These are phyloP conservation scores for Bradypodion pumilum DNA, from an alignment of 2,797 vertebrate genomes.

Conservation along the genomic window DNA sequence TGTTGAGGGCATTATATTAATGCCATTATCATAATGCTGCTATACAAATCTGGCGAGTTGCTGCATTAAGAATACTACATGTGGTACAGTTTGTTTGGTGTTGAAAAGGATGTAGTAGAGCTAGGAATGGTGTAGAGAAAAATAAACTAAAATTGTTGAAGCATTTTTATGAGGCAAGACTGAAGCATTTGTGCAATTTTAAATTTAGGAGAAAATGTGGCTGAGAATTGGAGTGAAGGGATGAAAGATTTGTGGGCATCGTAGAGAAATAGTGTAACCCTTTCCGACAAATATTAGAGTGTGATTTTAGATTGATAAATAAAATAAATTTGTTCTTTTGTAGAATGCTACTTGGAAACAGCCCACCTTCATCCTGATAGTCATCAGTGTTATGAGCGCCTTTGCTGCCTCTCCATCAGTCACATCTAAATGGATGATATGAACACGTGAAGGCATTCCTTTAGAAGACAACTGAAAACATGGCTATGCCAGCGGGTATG, in stretches of 20 bases:
- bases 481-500: no score
- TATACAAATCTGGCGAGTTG: neutral
- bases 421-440: constrained; percentile 61
- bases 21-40: neutral
- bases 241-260: neutral
- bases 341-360: constrained; percentile 66
- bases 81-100: neutral
- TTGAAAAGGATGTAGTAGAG: neutral
- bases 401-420: constrained; percentile 54
- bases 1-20: neutral
- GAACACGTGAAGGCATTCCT: constrained; percentile 50
- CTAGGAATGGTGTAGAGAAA: neutral
- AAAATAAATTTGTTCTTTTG: neutral
- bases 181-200: neutral
- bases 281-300: neutral
- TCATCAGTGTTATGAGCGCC: constrained; percentile 60
- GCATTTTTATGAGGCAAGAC: neutral
- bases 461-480: no score
- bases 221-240: neutral
- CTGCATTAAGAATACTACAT: neutral
- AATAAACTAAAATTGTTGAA: neutral
- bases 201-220: neutral
- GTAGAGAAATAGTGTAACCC: neutral
- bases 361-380: constrained; percentile 33
- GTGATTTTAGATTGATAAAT: neutral